Percentiles rank a stretch among this genome's conserved stretches.
These are phyloP conservation scores for Tachysurus fulvidraco DNA, from an alignment of 2,113 vertebrate genomes.

Conservation along the genomic window DNA sequence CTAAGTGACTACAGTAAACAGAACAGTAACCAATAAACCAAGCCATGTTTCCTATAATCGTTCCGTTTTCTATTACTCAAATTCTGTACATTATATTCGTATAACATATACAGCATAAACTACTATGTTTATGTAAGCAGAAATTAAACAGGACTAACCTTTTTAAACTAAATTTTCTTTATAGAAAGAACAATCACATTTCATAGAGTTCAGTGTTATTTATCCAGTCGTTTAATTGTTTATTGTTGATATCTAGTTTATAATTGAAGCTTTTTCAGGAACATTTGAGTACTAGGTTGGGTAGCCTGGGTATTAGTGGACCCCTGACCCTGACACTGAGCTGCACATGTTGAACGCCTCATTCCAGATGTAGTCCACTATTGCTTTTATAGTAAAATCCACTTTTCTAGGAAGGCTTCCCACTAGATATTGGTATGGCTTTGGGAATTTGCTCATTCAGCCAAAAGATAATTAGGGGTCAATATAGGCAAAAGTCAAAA, in stretches of 20 bases:
- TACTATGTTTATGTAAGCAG: background rate
- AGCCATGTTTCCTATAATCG: background rate
- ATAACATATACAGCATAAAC: background rate
- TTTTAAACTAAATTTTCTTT: background rate
- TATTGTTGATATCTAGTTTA: background rate
- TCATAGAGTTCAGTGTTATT: background rate
- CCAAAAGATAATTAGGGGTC: background rate
- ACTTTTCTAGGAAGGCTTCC: too few species aligned
- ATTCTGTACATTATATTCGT: background rate
- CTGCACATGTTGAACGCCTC: too few species aligned
- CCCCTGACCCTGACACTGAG: background rate
- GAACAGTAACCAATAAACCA: background rate
- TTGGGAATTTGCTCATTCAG: too few species aligned
- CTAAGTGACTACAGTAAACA: background rate
- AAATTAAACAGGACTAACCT: background rate
- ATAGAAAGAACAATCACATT: background rate
- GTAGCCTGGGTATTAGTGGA: background rate
- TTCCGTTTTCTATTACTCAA: background rate
- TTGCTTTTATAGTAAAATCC: too few species aligned
- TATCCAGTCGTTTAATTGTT: background rate
- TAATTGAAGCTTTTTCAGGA: background rate
- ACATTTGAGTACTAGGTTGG: background rate
- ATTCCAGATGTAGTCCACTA: too few species aligned
- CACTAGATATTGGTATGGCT: too few species aligned
- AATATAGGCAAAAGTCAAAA: background rate